Conservation (phyloP, 35 echinoderm and acorn worm species). For the Lytechinus variegatus region DNA sequence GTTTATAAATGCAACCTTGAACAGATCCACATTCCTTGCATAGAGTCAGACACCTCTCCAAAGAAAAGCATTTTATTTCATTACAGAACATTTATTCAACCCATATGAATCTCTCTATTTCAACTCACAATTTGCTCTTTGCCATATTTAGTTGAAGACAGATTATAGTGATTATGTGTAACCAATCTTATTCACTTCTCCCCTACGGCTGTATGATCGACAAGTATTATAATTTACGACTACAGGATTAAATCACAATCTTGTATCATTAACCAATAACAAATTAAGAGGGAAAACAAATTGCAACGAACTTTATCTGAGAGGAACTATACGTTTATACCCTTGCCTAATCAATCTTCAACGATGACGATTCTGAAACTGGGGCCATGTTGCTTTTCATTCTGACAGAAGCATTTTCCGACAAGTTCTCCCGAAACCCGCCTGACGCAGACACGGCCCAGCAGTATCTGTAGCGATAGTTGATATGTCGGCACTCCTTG, state of each 20-base stretch:
- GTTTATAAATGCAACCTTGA: neutral
- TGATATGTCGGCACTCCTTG: neutral
- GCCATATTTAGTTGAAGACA: no score
- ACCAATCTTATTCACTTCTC: no score
- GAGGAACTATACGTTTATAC: neutral
- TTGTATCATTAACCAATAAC: no score
- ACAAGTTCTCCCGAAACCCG: neutral
- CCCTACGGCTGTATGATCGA: no score
- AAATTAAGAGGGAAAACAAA: no score
- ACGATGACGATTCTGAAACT: neutral
- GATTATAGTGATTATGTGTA: no score
- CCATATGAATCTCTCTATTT: neutral
- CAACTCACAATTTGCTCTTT: neutral
- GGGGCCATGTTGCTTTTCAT: neutral
- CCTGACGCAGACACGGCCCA: neutral
- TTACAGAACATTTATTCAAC: neutral
- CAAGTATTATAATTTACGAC: no score
- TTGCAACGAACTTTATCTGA: no score
- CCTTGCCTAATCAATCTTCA: neutral
- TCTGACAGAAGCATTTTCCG: neutral
- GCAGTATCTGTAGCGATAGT: neutral
- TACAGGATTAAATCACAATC: no score
- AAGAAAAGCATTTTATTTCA: neutral
- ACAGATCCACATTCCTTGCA: neutral
- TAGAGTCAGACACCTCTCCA: neutral